Percentiles rank a stretch among this genome's conserved stretches.
These are phyloP conservation scores for Tupiocoris notatus DNA, from an alignment of 2,888 invertebrate species.

Conservation along the genomic window DNA sequence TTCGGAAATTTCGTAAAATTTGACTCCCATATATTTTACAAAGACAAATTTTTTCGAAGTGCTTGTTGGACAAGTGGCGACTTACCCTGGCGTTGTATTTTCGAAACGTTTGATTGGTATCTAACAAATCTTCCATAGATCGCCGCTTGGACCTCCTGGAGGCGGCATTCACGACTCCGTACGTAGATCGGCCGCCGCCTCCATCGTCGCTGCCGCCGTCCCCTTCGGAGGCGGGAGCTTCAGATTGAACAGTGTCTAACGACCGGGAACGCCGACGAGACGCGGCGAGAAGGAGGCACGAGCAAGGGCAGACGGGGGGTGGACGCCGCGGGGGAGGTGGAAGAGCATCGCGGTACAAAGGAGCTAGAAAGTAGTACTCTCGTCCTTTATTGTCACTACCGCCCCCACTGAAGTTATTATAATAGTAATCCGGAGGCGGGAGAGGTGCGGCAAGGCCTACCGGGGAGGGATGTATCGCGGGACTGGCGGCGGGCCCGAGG, in stretches of 20 bases:
- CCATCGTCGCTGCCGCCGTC: neutral
- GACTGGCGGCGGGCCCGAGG: too few species aligned
- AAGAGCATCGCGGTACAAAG: conserved; percentile 66
- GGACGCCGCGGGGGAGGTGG: conserved; percentile 63
- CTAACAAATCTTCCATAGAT: conserved; percentile 69
- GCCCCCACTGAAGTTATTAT: too few species aligned
- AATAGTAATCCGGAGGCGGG: conserved; percentile 59
- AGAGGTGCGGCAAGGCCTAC: conserved; percentile 52
- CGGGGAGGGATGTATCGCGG: conserved; percentile 56
- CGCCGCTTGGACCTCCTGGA: conserved; percentile 59
- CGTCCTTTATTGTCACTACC: conserved; percentile 57
- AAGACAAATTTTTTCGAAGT: too few species aligned
- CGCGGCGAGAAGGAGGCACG: conserved; percentile 57
- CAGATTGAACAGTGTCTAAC: conserved; percentile 61
- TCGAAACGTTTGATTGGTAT: conserved; percentile 43
- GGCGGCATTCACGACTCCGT: conserved; percentile 52
- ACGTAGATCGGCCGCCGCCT: conserved; percentile 47
- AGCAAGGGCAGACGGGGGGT: conserved; percentile 49
- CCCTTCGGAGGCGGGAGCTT: conserved; percentile 50
- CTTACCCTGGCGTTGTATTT: conserved; percentile 34
- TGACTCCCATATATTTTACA: too few species aligned
- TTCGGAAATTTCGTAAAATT: too few species aligned
- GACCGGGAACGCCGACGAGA: conserved; percentile 63
- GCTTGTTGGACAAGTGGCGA: too few species aligned
- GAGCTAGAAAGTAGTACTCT: conserved; percentile 67